Evolutionary conservation across 2,797 vertebrate genomes (phyloP).

Genomic region (Sebastolobus alascanus): DNA sequence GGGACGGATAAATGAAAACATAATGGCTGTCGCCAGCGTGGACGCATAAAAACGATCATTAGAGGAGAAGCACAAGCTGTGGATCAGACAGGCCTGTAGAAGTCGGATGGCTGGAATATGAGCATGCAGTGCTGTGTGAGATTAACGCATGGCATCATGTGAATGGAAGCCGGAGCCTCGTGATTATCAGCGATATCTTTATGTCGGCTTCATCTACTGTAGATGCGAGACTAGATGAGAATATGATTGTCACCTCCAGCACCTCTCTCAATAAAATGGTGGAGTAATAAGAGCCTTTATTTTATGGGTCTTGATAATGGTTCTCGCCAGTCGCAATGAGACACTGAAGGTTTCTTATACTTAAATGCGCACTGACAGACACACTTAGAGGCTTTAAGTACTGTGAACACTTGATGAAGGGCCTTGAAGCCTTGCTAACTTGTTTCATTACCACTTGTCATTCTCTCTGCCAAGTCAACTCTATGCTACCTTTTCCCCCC

Average conservation of each 20-base stretch:
- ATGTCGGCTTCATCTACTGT: neutral
- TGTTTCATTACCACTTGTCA: conserved; percentile 66
- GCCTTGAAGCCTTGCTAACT: conserved; percentile 43
- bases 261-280: conserved; percentile 34
- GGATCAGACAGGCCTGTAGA: neutral
- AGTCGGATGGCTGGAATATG: neutral
- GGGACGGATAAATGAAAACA: neutral
- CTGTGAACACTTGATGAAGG: conserved; percentile 45
- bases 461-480: conserved; percentile 38
- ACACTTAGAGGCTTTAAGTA: conserved; percentile 48
- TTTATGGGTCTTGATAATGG: conserved; percentile 33
- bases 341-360: conserved; percentile 37
- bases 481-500: conserved; percentile 5
- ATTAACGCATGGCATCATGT: conserved; percentile 21
- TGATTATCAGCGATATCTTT: conserved; percentile 23
- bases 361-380: conserved; percentile 49
- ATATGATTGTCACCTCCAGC: conserved; percentile 46
- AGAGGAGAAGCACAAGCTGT: neutral
- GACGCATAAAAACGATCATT: neutral
- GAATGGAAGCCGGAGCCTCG: neutral
- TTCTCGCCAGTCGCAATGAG: conserved; percentile 13
- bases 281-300: conserved; percentile 37
- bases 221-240: neutral
- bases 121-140: too few species aligned
- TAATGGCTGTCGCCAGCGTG: too few species aligned